Evolutionary conservation across 1,140 invertebrate genomes (phyloP), one percentile per base, ranked within the genome.

Genomic region (Drosophila mauritiana): DNA sequence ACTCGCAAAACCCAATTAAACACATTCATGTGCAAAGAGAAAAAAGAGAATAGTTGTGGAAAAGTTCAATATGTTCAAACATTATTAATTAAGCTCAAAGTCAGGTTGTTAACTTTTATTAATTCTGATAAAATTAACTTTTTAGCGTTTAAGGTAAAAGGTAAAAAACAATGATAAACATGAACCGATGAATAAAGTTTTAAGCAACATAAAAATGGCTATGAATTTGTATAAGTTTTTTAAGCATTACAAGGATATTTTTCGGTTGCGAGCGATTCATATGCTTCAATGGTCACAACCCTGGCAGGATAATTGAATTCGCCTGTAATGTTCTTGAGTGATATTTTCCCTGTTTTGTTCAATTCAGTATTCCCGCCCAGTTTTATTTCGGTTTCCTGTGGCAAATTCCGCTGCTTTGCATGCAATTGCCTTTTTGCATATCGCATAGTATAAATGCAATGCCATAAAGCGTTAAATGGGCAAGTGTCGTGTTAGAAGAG

Each of bases 401-500:
- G 73, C 73, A 74, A 81, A 85, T 86, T 74, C 59, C 69, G 46
- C 37, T 37, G 37, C 56, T 57, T 59, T 72, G 75, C 64, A 86
- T 81, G 82, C 82, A 70, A 81, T 62, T 73, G 73, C 63, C 58
- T 27, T 46, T 63, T 59, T 63, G 59, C 64, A 78, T 80, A 78
- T 76, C 61, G 55, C 72, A 53, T 65, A 68, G 65, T 76, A 80
- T 88, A 80, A 89, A 79, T 69, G 40, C 59, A 31, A 62, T 64
- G 51, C 64, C 36, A 53, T 63, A 74, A 73, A 76, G 73, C 78
- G 65, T 81, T 81, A 80, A 80, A 80, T 80, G 78, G 78, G 58
- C 78, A 65, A 56, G 54, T 80, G 45, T 49, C 73, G 78, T 62
- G 78, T 56, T 80, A 77, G 61, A 67, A 73, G 48, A 36, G 72